These are phyloP conservation scores for Petrophora chlorosata DNA, from an alignment of 2,888 invertebrate genomes.

Conservation along the genomic window DNA sequence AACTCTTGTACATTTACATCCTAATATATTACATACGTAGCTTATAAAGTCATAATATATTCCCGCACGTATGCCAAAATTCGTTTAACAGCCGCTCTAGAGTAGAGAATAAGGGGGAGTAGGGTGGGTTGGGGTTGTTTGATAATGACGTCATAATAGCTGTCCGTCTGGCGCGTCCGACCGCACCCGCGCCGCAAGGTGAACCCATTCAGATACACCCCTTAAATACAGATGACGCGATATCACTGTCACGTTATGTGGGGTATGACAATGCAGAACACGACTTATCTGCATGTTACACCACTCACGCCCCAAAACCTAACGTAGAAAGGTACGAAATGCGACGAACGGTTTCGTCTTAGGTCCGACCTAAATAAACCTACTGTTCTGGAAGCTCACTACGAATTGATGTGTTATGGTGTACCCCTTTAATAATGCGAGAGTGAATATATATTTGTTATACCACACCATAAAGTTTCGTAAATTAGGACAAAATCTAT, in stretches of 20 bases:
- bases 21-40: constrained; percentile 4
- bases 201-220: constrained; percentile 24
- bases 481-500: too few species aligned
- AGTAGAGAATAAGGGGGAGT: neutral
- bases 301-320: too few species aligned
- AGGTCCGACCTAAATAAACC: too few species aligned
- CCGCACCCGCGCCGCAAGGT: constrained; percentile 52
- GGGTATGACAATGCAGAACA: too few species aligned
- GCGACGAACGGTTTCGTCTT: too few species aligned
- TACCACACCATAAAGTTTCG: constrained; percentile 6
- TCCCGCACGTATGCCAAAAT: constrained; percentile 7
- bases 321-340: too few species aligned
- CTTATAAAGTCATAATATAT: neutral
- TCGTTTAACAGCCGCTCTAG: constrained; percentile 14
- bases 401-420: too few species aligned
- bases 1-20: neutral
- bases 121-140: constrained; percentile 28
- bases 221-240: too few species aligned
- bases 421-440: constrained; percentile 23
- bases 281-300: too few species aligned
- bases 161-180: constrained; percentile 36
- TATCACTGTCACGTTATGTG: too few species aligned
- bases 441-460: constrained; percentile 1
- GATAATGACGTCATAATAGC: constrained; percentile 48
- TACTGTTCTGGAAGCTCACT: too few species aligned